Evolutionary conservation across 2,113 vertebrate genomes (phyloP), one percentile per base, ranked within the genome.

Genomic region (Catagonus wagneri): DNA sequence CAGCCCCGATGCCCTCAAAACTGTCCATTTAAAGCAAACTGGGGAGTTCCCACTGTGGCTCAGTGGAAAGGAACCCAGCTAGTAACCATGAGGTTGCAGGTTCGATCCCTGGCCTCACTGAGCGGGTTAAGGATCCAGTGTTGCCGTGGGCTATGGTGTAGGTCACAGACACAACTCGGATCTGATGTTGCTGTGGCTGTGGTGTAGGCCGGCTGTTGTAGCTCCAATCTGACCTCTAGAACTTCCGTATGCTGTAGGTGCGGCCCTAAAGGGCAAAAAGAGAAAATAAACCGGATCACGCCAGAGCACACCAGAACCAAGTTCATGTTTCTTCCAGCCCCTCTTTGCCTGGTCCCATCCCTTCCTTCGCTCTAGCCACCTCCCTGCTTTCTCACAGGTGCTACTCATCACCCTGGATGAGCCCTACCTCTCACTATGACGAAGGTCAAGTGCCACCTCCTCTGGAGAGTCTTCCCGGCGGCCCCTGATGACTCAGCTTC

Each of bases 291-390:
- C 27, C 23, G 2, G 36, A 17, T 15, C 60, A 6, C 2, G 65
- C 5, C 25, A 66, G 34, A 44, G 17, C 36, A 32, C 29, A 4
- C 50, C 78, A 54, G 90, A 36, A 39, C 39, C 32, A 12, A 20
- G 32, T 50, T 7, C 36, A 19, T 22, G 1, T 54, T 65, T 60
- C 72, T 44, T 54, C 23, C 1, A 0, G 7, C 20, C 15, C 61
- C 69, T 27, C 0, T 0, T 10, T 39, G 19, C 39, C 69, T 2
- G 2, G 39, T 54, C 27, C n/a, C 12, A 8, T 3, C 52, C 68
- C 50, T 60, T 19, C 60, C 50, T 58, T 75, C 27, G n/a, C 81
- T 56, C 58, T 9, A 25, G 60, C 61, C 83, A 61, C 44, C 15
- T 83, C 39, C 22, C 22, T 34, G 22, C 36, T 56, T 32, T 39